Percentiles rank a stretch among this genome's conserved stretches.
Evolutionary conservation across 2,888 invertebrate genomes (phyloP).

Genomic region (Volucella inanis): DNA sequence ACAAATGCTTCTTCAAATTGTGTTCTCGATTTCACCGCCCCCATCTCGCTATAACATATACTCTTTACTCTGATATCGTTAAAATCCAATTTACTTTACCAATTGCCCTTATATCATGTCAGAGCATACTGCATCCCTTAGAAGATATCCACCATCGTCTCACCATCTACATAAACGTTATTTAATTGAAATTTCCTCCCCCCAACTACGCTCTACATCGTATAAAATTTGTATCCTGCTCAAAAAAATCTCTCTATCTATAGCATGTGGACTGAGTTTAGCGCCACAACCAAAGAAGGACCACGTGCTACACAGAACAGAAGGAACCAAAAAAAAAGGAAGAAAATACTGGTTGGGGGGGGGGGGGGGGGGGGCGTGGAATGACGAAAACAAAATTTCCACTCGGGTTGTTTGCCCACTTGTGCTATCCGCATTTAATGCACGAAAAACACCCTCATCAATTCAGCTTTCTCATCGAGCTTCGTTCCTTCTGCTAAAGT

Average conservation of each 20-base stretch:
- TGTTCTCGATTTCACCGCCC: conserved; percentile 28
- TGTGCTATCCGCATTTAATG: conserved; percentile 73
- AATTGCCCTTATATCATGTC: conserved; percentile 72
- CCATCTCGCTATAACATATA: conserved; percentile 11
- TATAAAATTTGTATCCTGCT: conserved; percentile 37
- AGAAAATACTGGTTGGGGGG: too few relatives aligned
- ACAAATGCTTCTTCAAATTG: background rate
- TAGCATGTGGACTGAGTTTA: conserved; percentile 60
- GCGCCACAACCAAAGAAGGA: conserved; percentile 61
- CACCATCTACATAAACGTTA: conserved; percentile 70
- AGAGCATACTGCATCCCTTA: conserved; percentile 54
- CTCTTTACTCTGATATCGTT: conserved; percentile 65
- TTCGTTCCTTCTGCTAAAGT: background rate
- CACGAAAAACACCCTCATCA: conserved; percentile 65
- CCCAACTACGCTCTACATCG: conserved; percentile 28
- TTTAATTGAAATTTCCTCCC: conserved; percentile 68
- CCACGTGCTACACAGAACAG: conserved; percentile 69
- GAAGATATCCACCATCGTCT: conserved; percentile 34
- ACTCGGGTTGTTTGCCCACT: conserved; percentile 71
- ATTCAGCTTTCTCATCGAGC: conserved; percentile 18
- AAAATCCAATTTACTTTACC: conserved; percentile 74
- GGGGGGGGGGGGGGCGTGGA: too few relatives aligned
- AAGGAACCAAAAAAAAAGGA: conserved; percentile 4
- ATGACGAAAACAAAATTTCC: conserved; percentile 65
- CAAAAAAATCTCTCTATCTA: conserved; percentile 58